Conservation (phyloP, 2,888 invertebrate genomes). For the Pelosia muscerda region DNA sequence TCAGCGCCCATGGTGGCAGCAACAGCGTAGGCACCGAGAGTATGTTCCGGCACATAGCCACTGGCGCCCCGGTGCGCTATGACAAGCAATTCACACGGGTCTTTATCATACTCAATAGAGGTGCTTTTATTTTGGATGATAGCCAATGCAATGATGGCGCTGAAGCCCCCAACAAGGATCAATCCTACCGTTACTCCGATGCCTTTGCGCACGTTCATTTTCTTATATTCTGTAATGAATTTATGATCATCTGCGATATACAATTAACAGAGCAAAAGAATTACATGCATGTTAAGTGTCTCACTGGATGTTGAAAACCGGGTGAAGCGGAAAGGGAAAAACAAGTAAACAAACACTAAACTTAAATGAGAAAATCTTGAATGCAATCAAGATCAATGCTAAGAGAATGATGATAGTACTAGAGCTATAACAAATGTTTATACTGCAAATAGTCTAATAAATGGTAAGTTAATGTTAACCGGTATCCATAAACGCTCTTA, state of each 20-base stretch:
- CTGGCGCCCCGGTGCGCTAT: slow-evolving; percentile 81
- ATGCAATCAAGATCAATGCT: no score
- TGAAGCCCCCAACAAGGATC: neutral
- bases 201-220: slow-evolving; percentile 21
- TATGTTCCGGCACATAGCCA: slow-evolving; percentile 81
- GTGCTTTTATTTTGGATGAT: slow-evolving; percentile 31
- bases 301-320: no score
- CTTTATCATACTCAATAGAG: slow-evolving; percentile 53
- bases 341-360: no score
- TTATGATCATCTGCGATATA: neutral
- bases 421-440: neutral
- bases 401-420: neutral
- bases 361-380: no score
- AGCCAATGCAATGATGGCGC: slow-evolving; percentile 45
- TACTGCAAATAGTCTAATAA: neutral
- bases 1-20: slow-evolving; percentile 80
- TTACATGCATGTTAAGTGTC: no score
- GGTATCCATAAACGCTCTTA: neutral
- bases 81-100: slow-evolving; percentile 70
- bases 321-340: no score
- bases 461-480: neutral
- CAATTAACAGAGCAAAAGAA: neutral
- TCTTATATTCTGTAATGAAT: slow-evolving; percentile 25
- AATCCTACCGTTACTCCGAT: neutral
- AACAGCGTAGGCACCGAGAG: slow-evolving; percentile 77